These are phyloP conservation scores for Ctenodactylus gundi DNA, from an alignment of 2,113 vertebrate species.

Conservation along the genomic window DNA sequence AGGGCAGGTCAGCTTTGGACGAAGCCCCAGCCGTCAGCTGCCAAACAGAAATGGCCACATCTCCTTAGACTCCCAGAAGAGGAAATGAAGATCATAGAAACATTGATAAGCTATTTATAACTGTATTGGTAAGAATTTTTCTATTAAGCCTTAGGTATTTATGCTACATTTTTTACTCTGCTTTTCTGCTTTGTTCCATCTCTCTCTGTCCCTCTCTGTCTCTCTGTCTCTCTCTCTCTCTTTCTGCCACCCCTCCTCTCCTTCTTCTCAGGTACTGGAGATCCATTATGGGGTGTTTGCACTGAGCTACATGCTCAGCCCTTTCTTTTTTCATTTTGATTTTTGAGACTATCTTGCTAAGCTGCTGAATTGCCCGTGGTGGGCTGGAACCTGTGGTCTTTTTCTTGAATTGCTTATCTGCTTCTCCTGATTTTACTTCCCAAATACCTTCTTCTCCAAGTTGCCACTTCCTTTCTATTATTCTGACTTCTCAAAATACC, in stretches of 20 bases:
- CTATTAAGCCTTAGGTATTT: neutral
- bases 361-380: too few relatives aligned
- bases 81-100: neutral
- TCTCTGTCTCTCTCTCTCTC: too few relatives aligned
- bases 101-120: slow-evolving; percentile 17
- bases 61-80: neutral
- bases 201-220: too few relatives aligned
- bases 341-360: too few relatives aligned
- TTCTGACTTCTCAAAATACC: neutral
- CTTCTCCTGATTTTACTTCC: neutral
- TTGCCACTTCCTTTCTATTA: neutral
- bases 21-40: neutral
- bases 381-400: too few relatives aligned
- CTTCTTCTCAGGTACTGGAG: too few relatives aligned
- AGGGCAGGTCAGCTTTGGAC: neutral
- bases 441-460: neutral
- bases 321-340: too few relatives aligned
- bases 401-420: neutral
- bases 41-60: neutral
- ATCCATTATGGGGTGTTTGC: too few relatives aligned
- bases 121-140: neutral
- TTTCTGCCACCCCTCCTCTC: too few relatives aligned
- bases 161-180: neutral
- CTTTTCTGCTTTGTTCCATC: too few relatives aligned
- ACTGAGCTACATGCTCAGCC: too few relatives aligned